These are phyloP conservation scores for Palloptera scutellata DNA, from an alignment of 2,888 invertebrate genomes.

Conservation along the genomic window DNA sequence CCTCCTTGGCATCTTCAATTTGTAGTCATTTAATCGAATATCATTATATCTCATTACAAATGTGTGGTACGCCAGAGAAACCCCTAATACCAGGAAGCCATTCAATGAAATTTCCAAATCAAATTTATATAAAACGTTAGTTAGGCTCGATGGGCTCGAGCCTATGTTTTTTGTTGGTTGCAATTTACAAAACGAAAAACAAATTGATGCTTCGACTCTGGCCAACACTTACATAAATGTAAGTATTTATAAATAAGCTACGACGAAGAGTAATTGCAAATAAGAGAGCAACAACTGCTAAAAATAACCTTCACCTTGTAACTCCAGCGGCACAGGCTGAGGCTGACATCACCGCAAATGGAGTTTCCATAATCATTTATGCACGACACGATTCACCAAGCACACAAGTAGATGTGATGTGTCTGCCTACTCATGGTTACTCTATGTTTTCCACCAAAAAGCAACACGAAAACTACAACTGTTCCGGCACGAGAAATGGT, in stretches of 20 bases:
- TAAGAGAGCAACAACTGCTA: slow-evolving; percentile 16
- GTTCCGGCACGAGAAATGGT: not conserved
- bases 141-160: too few relatives aligned
- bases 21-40: too few relatives aligned
- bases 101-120: too few relatives aligned
- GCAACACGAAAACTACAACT: not conserved
- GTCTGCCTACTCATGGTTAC: not conserved
- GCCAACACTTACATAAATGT: slow-evolving; percentile 11
- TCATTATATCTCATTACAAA: too few relatives aligned
- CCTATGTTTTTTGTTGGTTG: too few relatives aligned
- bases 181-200: too few relatives aligned
- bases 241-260: slow-evolving; percentile 10
- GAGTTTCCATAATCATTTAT: slow-evolving; percentile 28
- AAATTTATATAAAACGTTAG: too few relatives aligned
- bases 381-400: slow-evolving; percentile 32
- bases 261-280: not conserved
- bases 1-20: too few relatives aligned
- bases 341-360: not conserved
- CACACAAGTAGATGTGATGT: slow-evolving; percentile 18
- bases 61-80: too few relatives aligned
- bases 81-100: too few relatives aligned
- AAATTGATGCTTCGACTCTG: too few relatives aligned
- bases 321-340: not conserved
- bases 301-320: slow-evolving; percentile 38
- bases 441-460: not conserved